phyloP scores from a whole-genome alignment of 1,140 invertebrate genomes.

The Formica selysi region DNA sequence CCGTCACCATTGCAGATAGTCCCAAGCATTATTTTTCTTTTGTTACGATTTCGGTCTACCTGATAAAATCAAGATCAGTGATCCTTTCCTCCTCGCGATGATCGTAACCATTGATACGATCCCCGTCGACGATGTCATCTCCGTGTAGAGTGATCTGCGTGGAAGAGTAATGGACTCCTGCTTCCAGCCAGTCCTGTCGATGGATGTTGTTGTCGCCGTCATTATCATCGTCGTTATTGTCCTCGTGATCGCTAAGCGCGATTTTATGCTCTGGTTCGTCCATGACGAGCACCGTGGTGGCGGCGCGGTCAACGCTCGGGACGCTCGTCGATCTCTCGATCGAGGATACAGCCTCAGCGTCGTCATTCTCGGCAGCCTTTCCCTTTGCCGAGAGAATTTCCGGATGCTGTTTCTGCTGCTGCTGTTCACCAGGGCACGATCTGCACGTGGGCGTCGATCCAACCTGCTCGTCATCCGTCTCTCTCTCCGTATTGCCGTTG shows the following conservation, averaged over 20 bases:
- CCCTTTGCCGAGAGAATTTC: conserved; percentile 51
- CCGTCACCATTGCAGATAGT: background rate
- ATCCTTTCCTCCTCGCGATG: conserved; percentile 70
- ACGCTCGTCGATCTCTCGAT: conserved; percentile 64
- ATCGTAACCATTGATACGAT: conserved; percentile 78
- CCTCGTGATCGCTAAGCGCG: conserved; percentile 57
- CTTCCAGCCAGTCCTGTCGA: conserved; percentile 84
- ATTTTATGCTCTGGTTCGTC: conserved; percentile 79
- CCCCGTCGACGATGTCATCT: conserved; percentile 62
- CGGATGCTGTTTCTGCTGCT: conserved; percentile 11
- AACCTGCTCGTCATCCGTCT: conserved; percentile 23
- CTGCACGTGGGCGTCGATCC: conserved; percentile 54
- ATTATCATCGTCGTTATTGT: conserved; percentile 69
- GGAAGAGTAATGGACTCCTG: conserved; percentile 84
- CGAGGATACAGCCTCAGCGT: conserved; percentile 12
- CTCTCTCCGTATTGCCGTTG: background rate
- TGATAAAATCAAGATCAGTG: conserved; percentile 83
- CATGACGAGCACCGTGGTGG: conserved; percentile 82
- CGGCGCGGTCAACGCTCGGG: conserved; percentile 75
- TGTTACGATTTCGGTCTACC: conserved; percentile 73
- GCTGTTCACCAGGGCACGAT: conserved; percentile 33
- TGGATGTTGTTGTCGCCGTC: conserved; percentile 83
- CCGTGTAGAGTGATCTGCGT: conserved; percentile 83
- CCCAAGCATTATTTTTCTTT: too few relatives aligned
- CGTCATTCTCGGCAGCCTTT: conserved; percentile 3